Percentiles rank a stretch among this genome's conserved stretches.
Conservation (phyloP, 2,888 invertebrate genomes). For the Cistogaster globosa region DNA sequence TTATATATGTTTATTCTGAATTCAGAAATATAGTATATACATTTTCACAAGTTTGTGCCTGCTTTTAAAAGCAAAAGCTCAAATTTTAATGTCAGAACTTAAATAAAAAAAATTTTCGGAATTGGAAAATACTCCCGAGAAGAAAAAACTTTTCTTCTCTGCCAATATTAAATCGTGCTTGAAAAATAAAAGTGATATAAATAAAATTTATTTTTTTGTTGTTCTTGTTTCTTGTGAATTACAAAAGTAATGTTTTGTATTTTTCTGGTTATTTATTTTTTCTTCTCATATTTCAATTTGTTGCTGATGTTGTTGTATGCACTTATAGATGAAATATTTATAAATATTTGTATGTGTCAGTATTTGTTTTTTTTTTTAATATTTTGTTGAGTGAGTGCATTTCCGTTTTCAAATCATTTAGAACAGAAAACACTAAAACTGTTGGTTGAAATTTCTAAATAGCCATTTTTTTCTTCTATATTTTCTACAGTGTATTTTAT, state of each 20-base stretch:
- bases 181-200: background rate
- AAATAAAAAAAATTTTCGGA: no score
- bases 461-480: conserved; percentile 23
- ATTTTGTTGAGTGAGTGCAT: conserved; percentile 68
- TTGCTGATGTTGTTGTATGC: conserved; percentile 31
- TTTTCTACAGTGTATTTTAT: conserved; percentile 54
- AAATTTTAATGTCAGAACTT: no score
- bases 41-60: no score
- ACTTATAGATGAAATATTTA: conserved; percentile 47
- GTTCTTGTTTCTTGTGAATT: conserved; percentile 48
- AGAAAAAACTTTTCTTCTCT: background rate
- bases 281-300: conserved; percentile 18
- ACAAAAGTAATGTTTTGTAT: conserved; percentile 61
- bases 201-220: background rate
- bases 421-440: conserved; percentile 54
- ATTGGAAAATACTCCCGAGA: no score
- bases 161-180: conserved; percentile 27
- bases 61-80: no score
- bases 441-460: conserved; percentile 55
- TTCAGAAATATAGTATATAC: no score
- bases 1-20: no score
- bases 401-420: conserved; percentile 68
- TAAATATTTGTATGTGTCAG: conserved; percentile 19
- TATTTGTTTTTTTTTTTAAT: conserved; percentile 60
- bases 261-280: conserved; percentile 41